Evolutionary conservation across 2,888 invertebrate species (phyloP), one percentile per base, ranked within the genome.

Genomic region (Rhyacophila evoluta): DNA sequence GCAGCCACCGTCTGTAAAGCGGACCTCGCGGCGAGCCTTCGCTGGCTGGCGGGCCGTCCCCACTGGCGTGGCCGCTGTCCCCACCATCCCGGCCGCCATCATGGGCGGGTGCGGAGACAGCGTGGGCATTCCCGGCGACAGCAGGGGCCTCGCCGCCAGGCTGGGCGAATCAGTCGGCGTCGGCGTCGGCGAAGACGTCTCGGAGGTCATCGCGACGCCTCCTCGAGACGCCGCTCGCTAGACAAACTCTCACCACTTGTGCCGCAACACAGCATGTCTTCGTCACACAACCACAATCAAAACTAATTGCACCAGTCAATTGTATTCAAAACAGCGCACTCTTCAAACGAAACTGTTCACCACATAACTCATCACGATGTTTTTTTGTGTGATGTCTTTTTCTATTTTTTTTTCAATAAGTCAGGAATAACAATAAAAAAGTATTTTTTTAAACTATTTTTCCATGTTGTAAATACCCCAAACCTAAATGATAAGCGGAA

Each of bases 101-200:
- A 72, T 75, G 75, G 33, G 81, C 76, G 37, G 72, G 55, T 29
- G 37, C 36, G 74, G 27, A 33, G 72, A 29, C 29, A 74, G 28
- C 72, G 67, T 15, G 67, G 38, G 25, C 25, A 70, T 38, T 19
- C 77, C 72, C 69, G 75, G 33, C 68, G 39, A 38, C 41, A 85
- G 83, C 70, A 85, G 83, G n/a, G 85, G 85, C 76, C 85, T 83
- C 81, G 85, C 85, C 15, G 84, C 83, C 79, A 85, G 82, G 72
- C 85, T 84, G 82, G 85, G 86, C 74, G 85, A 85, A 81, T 85
- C 85, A 71, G 84, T 84, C 73, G 85, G 85, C 69, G 85, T 85
- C 71, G 85, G 85, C 27, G 86, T 85, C 75, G 84, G 84, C 39
- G 55, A 55, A 55, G 55, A 55, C 41, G 85, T 85, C 73, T 85